Evolutionary conservation across 2,888 invertebrate genomes (phyloP).

Genomic region (Pyralis farinalis): DNA sequence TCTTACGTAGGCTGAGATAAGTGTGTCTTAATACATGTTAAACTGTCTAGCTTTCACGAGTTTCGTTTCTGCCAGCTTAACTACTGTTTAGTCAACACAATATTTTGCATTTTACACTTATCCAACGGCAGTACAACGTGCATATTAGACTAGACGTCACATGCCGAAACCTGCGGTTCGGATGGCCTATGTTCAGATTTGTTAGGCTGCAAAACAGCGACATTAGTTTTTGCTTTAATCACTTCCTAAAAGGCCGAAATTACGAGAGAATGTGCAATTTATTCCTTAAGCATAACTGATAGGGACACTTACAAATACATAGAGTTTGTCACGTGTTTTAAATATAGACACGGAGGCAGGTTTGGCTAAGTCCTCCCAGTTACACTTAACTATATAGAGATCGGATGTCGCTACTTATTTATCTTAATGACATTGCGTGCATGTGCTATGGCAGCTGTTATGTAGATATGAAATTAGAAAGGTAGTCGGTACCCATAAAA

Average conservation of each 20-base stretch:
- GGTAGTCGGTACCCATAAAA: constrained; percentile 31
- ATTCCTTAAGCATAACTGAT: constrained; percentile 25
- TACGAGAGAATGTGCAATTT: constrained; percentile 24
- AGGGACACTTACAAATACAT: constrained; percentile 18
- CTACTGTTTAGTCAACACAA: constrained; percentile 32
- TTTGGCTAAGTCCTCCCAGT: constrained; percentile 17
- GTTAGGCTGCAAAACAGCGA: constrained; percentile 14
- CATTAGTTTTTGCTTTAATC: constrained; percentile 12
- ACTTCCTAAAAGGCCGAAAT: constrained; percentile 23
- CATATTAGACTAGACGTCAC: no score
- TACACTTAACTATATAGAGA: constrained; percentile 12
- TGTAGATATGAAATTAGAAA: constrained; percentile 47
- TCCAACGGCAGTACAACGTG: constrained; percentile 13
- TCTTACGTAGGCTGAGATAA: constrained; percentile 56
- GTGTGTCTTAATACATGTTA: constrained; percentile 54
- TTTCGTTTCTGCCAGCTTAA: constrained; percentile 32
- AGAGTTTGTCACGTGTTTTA: constrained; percentile 25
- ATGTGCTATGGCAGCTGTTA: constrained; percentile 62
- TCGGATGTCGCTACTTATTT: constrained; percentile 22
- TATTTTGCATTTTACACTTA: constrained; percentile 29
- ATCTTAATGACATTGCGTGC: constrained; percentile 46
- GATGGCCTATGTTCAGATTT: not conserved
- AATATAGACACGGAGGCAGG: constrained; percentile 25
- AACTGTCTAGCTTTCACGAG: constrained; percentile 44
- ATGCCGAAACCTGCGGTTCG: constrained; percentile 11